phyloP scores from a whole-genome alignment of 2,888 invertebrate genomes.

The Rhingia campestris region DNA sequence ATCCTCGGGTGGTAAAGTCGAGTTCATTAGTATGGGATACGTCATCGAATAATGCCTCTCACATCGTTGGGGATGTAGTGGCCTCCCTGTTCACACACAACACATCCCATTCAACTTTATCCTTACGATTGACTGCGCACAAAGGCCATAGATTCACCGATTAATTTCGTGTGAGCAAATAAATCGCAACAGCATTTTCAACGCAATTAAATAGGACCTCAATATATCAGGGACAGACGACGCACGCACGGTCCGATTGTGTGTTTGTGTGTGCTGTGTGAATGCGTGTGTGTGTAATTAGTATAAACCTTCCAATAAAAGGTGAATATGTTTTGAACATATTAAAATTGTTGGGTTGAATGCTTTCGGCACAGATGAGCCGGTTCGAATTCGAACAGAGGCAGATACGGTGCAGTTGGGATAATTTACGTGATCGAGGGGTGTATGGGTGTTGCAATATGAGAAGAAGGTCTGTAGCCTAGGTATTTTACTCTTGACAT shows the following conservation, averaged over 20 bases:
- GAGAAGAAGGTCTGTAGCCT: too few species aligned
- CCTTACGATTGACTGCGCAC: slow-evolving; percentile 58
- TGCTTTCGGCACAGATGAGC: background rate
- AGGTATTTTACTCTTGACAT: too few species aligned
- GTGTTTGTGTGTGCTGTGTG: slow-evolving; percentile 1
- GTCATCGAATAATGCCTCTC: slow-evolving; percentile 31
- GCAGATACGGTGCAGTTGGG: too few species aligned
- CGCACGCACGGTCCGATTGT: background rate
- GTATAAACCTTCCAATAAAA: slow-evolving; percentile 13
- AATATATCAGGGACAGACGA: slow-evolving; percentile 22
- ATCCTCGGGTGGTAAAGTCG: slow-evolving; percentile 24
- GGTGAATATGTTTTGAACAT: slow-evolving; percentile 11
- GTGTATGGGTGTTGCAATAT: too few species aligned
- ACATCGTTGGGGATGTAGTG: too few species aligned
- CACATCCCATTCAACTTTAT: slow-evolving; percentile 24
- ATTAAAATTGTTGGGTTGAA: slow-evolving; percentile 1
- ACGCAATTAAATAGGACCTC: slow-evolving; percentile 64
- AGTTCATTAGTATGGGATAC: slow-evolving; percentile 70
- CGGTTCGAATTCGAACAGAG: background rate
- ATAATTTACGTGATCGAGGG: too few species aligned
- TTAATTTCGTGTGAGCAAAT: slow-evolving; percentile 68
- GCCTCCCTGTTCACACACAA: background rate
- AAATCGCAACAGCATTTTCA: slow-evolving; percentile 61
- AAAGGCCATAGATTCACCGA: slow-evolving; percentile 59
- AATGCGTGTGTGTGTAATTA: slow-evolving; percentile 17